Evolutionary conservation across 37 sponge, comb jelly and placozoan species (phyloP).

Genomic region (Ianthella basta): DNA sequence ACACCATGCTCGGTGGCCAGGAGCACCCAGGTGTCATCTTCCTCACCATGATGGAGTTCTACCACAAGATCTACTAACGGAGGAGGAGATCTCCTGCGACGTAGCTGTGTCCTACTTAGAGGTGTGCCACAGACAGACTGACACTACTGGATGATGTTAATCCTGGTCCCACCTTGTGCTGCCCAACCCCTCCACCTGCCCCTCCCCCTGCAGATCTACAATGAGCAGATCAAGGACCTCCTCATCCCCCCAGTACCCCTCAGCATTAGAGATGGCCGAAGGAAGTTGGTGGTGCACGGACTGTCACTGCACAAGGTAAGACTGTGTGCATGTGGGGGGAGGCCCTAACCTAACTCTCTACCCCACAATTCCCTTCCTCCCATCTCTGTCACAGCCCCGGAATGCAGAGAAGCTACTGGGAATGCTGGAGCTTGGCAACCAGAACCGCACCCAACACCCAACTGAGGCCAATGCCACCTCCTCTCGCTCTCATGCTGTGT

Average conservation of each 20-base stretch:
- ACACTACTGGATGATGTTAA: too few relatives aligned
- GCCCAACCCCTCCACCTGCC: not conserved
- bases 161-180: too few relatives aligned
- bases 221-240: constrained; percentile 93
- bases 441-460: constrained; percentile 94
- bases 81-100: constrained; percentile 65
- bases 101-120: constrained; percentile 88
- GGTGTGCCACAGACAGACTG: too few relatives aligned
- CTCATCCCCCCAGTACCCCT: constrained; percentile 72
- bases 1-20: constrained; percentile 94
- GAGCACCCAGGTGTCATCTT: constrained; percentile 93
- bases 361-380: too few relatives aligned
- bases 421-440: constrained; percentile 88
- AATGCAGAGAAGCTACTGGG: constrained; percentile 84
- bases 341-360: too few relatives aligned
- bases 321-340: too few relatives aligned
- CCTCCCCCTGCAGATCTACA: constrained; percentile 75
- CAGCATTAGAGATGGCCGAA: constrained; percentile 69
- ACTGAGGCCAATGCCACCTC: constrained; percentile 96
- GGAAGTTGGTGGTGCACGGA: constrained; percentile 47
- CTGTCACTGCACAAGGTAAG: constrained; percentile 31
- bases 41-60: constrained; percentile 93
- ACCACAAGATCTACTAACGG: constrained; percentile 69
- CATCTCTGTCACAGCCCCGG: constrained; percentile 73
- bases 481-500: constrained; percentile 97